Conservation (phyloP, 2,888 invertebrate species). For the Byasa hedistus region DNA sequence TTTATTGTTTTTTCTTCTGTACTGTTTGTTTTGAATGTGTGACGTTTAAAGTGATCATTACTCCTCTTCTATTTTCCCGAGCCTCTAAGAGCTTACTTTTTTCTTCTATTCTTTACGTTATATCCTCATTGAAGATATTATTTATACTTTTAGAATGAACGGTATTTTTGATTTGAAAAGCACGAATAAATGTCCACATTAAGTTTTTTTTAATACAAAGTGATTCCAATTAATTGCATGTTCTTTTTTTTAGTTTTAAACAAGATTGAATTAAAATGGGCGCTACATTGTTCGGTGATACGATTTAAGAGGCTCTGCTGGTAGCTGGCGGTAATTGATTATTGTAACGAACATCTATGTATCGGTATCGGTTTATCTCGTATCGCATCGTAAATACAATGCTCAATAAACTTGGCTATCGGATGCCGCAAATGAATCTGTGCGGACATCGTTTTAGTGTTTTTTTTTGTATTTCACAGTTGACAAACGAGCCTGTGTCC, state of each 20-base stretch:
- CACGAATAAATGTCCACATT: background rate
- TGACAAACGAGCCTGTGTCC: slow-evolving; percentile 2
- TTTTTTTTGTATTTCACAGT: slow-evolving; percentile 3
- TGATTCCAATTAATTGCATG: slow-evolving; percentile 11
- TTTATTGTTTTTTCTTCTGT: too few relatives aligned
- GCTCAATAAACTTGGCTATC: slow-evolving; percentile 76
- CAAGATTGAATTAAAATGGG: slow-evolving; percentile 10
- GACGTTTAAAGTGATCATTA: background rate
- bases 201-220: background rate
- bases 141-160: too few relatives aligned
- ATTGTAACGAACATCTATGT: slow-evolving; percentile 62
- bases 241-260: slow-evolving; percentile 1
- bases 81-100: too few relatives aligned
- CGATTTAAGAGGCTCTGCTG: slow-evolving; percentile 12
- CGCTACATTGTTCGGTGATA: slow-evolving; percentile 19
- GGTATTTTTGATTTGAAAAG: too few relatives aligned
- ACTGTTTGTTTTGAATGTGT: too few relatives aligned
- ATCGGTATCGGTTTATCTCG: slow-evolving; percentile 65
- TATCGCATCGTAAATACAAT: slow-evolving; percentile 70
- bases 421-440: slow-evolving; percentile 74
- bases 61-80: background rate
- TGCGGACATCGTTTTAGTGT: slow-evolving; percentile 37
- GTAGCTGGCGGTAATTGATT: slow-evolving; percentile 48
- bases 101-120: too few relatives aligned
- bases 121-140: too few relatives aligned